Evolutionary conservation across 30 jellyfish, hydroid and myxozoan genomes (phyloP).

Genomic region (Cassiopea xamachana): DNA sequence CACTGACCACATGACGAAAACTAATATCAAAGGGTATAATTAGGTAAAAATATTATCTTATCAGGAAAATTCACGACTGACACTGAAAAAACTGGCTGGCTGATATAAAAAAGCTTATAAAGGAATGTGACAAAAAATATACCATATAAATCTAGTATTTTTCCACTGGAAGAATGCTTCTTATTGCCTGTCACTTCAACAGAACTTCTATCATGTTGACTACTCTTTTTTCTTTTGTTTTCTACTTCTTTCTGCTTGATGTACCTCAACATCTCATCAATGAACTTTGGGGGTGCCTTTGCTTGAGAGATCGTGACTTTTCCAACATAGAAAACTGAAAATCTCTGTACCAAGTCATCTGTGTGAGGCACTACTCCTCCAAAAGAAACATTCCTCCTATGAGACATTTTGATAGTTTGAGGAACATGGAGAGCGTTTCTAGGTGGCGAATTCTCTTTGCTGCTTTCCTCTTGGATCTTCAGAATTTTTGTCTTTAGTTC

Average conservation of each 20-base stretch:
- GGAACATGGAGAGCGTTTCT: conserved; percentile 26
- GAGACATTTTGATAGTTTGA: conserved; percentile 60
- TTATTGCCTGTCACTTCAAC: conserved; percentile 33
- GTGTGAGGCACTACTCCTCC: conserved; percentile 79
- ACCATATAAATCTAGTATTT: conserved; percentile 10
- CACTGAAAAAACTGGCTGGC: no score
- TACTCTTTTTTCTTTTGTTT: conserved; percentile 12
- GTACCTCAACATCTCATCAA: conserved; percentile 82
- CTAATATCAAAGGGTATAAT: no score
- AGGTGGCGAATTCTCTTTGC: conserved; percentile 54
- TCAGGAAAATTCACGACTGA: no score
- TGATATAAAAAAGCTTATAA: no score
- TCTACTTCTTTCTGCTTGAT: conserved; percentile 58
- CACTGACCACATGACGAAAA: no score
- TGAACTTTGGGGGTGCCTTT: conserved; percentile 90
- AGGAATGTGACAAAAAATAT: not conserved
- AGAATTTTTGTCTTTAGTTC: conserved; percentile 75
- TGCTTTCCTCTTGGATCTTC: conserved; percentile 51
- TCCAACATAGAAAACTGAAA: conserved; percentile 95
- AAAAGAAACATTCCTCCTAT: conserved; percentile 85
- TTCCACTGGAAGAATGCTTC: conserved; percentile 55
- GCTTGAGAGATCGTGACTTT: conserved; percentile 93
- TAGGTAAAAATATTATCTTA: no score
- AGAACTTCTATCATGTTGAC: conserved; percentile 15
- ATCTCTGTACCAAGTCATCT: conserved; percentile 77